Evolutionary conservation across 2,113 vertebrate species (phyloP), one percentile per base, ranked within the genome.

Genomic region (Pheucticus melanocephalus): DNA sequence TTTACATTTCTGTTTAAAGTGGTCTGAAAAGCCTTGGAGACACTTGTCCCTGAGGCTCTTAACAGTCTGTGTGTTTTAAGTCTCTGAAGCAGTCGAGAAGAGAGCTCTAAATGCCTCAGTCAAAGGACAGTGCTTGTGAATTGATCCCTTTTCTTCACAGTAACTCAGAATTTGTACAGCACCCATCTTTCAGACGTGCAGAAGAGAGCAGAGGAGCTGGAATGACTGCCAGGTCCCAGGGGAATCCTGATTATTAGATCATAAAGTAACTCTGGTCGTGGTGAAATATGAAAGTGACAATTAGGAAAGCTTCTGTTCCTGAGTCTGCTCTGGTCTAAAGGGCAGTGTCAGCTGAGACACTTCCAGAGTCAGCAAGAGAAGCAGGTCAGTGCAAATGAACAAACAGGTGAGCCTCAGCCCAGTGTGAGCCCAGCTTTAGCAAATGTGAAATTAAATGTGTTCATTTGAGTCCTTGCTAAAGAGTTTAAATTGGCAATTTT

Each of bases 1-100:
- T 92, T 90, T 83, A 40, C 6, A 86, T 92, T 76, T 73, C 70
- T 96, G 30, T 80, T 94, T 75, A 50, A 95, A 90, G 75, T 86
- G 56, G 59, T 77, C 79, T 94, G 85, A 77, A 93, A 77, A 44
- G 76, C 53, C 23, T 30, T n/a, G 42, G 88, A 88, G 80, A 57
- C 51, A 21, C 35, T 70, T 0, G 0, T 39, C 60, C 72, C 60
- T 65, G 54, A 37, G 84, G 73, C 61, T 93, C 77, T 71, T 64
- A 60, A 28, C 51, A 92, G 51, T 50, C 37, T 57, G 30, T 64
- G 42, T 66, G 76, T 69, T 94, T 70, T 56, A 70, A 63, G 51
- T 50, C 59, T 93, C 76, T 86, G 40, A 77, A 94, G 33, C 68
- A 80, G 63, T 23, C 15, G 2, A 79, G 79, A 72, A 61, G 27